Percentiles rank a stretch among this genome's conserved stretches.
These are phyloP conservation scores for Anolis apletophallus DNA, from an alignment of 2,797 vertebrate species.

Conservation along the genomic window DNA sequence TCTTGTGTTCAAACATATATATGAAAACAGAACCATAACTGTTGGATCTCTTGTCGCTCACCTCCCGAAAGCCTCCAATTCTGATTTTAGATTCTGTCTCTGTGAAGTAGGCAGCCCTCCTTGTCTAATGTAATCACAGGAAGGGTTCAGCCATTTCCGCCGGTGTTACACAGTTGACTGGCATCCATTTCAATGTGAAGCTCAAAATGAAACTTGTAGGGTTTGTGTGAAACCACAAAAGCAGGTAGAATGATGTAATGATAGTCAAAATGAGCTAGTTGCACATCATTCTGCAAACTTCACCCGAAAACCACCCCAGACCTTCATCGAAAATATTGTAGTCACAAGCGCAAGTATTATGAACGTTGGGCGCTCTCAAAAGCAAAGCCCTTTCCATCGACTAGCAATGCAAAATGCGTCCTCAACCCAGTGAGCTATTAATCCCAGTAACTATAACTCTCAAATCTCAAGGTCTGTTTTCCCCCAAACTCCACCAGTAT, in stretches of 20 bases:
- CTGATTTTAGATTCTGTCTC: not conserved
- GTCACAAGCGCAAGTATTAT: not conserved
- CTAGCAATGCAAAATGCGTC: too few species aligned
- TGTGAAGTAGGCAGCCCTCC: not conserved
- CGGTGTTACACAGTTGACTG: slow-evolving; percentile 42
- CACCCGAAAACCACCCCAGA: accelerated
- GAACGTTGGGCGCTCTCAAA: not conserved
- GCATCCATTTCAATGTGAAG: slow-evolving; percentile 49
- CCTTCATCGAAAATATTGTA: not conserved
- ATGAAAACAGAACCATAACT: not conserved
- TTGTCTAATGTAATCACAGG: not conserved
- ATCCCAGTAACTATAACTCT: too few species aligned
- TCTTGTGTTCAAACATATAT: not conserved
- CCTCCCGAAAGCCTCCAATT: not conserved
- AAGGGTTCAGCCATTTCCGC: slow-evolving; percentile 34
- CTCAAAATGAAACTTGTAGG: slow-evolving; percentile 69
- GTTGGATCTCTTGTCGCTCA: too few species aligned
- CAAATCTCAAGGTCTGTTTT: too few species aligned
- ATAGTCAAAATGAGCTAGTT: accelerated
- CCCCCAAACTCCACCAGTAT: too few species aligned
- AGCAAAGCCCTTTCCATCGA: too few species aligned
- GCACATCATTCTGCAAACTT: not conserved
- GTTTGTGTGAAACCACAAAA: slow-evolving; percentile 70
- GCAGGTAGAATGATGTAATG: slow-evolving; percentile 46
- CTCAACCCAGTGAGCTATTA: too few species aligned